Evolutionary conservation across 2,888 invertebrate species (phyloP).

Genomic region (Stratiomys singularior): DNA sequence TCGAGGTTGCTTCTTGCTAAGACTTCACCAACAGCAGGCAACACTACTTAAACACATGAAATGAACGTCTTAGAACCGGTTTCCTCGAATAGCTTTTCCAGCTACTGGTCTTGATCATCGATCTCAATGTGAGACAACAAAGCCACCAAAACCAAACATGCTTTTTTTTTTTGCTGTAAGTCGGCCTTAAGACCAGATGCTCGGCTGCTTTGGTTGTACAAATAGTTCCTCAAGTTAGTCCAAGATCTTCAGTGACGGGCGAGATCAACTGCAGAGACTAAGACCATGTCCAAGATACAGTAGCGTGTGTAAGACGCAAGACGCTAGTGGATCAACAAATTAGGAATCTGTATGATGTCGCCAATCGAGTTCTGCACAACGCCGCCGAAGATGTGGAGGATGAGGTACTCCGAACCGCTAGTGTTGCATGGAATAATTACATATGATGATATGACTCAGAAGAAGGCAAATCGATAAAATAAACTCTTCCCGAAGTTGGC

Average conservation of each 20-base stretch:
- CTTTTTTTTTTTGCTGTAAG: constrained; percentile 14
- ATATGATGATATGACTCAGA: constrained; percentile 6
- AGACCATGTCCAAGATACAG: too few relatives aligned
- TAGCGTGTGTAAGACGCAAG: neutral
- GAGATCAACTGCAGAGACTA: neutral
- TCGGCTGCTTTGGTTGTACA: neutral
- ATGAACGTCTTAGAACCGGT: constrained; percentile 29
- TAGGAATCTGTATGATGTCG: constrained; percentile 5
- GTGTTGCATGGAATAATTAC: constrained; percentile 9
- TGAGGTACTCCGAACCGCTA: neutral
- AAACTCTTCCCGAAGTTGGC: neutral
- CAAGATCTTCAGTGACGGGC: neutral
- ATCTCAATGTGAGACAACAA: constrained; percentile 25
- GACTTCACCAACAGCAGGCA: neutral
- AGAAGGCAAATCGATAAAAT: constrained; percentile 11
- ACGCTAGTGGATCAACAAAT: neutral
- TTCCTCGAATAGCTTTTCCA: constrained; percentile 17
- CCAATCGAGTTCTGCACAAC: constrained; percentile 5
- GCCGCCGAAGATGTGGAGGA: neutral
- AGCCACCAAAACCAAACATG: neutral
- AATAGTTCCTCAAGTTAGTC: constrained; percentile 16
- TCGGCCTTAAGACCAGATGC: constrained; percentile 36
- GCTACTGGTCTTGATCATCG: constrained; percentile 35
- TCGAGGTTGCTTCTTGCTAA: neutral
- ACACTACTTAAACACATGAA: neutral